Percentiles rank a stretch among this genome's conserved stretches.
phyloP scores from a whole-genome alignment of 2,888 invertebrate genomes.

The Melieria crassipennis region DNA sequence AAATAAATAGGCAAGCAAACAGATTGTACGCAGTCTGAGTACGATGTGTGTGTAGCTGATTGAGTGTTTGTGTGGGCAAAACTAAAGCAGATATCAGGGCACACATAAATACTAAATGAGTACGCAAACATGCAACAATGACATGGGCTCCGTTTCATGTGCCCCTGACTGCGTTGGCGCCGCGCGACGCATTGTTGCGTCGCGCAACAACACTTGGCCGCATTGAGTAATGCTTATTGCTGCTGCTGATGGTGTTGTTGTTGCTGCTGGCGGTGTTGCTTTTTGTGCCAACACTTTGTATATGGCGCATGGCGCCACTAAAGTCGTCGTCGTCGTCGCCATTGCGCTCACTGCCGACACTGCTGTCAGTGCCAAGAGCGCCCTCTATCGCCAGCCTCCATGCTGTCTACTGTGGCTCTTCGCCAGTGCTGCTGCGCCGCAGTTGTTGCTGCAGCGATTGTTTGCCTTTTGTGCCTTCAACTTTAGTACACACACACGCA shows the following conservation, averaged over 20 bases:
- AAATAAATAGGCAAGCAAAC: no score
- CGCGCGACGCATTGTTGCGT: no score
- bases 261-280: no score
- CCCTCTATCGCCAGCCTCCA: neutral
- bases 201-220: no score
- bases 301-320: neutral
- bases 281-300: no score
- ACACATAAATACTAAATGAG: constrained; percentile 53
- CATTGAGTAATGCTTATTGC: no score
- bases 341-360: neutral
- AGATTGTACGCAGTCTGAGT: no score
- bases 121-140: constrained; percentile 28
- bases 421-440: no score
- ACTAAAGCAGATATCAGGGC: constrained; percentile 50
- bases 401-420: neutral
- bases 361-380: neutral
- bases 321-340: neutral
- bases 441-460: neutral
- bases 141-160: no score
- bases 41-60: no score
- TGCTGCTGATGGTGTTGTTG: no score
- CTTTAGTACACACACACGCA: neutral
- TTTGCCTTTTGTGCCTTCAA: neutral
- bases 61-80: neutral
- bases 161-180: no score